Evolutionary conservation across 2,888 invertebrate species (phyloP).

Genomic region (Caenorhabditis sinica): DNA sequence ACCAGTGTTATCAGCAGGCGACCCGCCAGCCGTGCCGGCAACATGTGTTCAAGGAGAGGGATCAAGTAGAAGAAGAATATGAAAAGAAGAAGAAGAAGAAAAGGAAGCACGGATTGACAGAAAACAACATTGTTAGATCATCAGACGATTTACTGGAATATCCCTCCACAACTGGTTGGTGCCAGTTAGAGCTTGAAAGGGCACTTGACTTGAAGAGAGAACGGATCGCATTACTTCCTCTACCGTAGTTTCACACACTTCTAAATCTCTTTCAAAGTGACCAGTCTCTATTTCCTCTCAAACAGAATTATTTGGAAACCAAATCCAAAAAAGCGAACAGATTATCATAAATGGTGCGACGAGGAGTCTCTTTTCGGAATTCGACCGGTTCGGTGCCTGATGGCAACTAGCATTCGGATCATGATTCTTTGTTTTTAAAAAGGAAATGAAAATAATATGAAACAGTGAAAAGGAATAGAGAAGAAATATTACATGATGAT

Average conservation of each 20-base stretch:
- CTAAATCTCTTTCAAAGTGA: conserved; percentile 33
- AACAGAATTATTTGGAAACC: conserved; percentile 36
- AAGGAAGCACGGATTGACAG: conserved; percentile 42
- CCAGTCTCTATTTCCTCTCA: conserved; percentile 21
- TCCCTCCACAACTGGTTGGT: conserved; percentile 23
- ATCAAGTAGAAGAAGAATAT: conserved; percentile 14
- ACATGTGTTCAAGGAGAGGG: conserved; percentile 56
- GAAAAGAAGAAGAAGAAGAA: conserved; percentile 5
- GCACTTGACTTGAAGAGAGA: conserved; percentile 37
- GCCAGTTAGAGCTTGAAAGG: conserved; percentile 40
- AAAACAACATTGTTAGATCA: conserved; percentile 61
- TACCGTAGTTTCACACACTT: conserved; percentile 19
- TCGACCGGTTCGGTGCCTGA: conserved; percentile 42
- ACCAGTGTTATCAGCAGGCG: conserved; percentile 60
- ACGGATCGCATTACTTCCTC: conserved; percentile 47
- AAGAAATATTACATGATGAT: conserved; percentile 48
- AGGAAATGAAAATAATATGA: not conserved
- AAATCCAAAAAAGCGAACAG: conserved; percentile 56
- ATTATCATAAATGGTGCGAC: conserved; percentile 59
- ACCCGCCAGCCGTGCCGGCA: conserved; percentile 58
- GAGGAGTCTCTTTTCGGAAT: conserved; percentile 34
- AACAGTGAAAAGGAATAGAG: conserved; percentile 1
- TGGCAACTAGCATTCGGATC: not conserved
- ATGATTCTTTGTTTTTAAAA: conserved; percentile 42
- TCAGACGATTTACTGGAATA: conserved; percentile 37